Evolutionary conservation across 37 sponge, comb jelly and placozoan genomes (phyloP), one percentile per base, ranked within the genome.

Genomic region (Lycopodina hypogea): DNA sequence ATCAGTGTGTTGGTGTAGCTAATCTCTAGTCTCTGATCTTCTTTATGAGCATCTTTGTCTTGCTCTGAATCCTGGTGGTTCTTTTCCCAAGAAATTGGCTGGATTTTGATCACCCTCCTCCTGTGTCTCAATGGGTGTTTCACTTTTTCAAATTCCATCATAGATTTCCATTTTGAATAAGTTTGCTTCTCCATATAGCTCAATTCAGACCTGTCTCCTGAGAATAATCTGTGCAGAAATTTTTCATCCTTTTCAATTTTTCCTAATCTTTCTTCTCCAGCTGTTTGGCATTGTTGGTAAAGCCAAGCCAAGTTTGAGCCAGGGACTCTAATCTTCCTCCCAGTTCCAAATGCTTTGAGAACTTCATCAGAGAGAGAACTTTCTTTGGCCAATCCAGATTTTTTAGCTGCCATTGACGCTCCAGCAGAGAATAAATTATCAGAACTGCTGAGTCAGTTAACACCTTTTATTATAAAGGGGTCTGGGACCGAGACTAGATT

Each of bases 151-250:
- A 71, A 65, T n/a, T 70, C 73, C 30, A 64, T 67, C 34, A 72
- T 6, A 36, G 52, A 69, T 55, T 80, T 91, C 92, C 92, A 91
- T 12, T 69, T 66, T 7, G 22, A 14, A 41, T 77, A 91, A 26
- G 84, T 84, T 77, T 91, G 92, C 23, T 45, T 69, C 28, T 87
- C 88, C 19, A 72, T 32, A 52, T 32, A 30, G 32, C 12, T 29
- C 17, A 65, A 3, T 65, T 65, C 26, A 30, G 52, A 72, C 15
- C 34, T 6, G 14, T 52, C 53, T 28, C 72, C 52, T 51, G 66
- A 4, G 11, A 14, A 65, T 3, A 65, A 35, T 32, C 12, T 26
- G 30, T 32, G 30, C 2, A 29, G 72, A 4, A 45, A 45, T 9
- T 9, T 9, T 9, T 4, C 48, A 12, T 45, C 9, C 48, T 45